Base-by-base conservation (phyloP, 1,140 invertebrate genomes). In the Apis laboriosa region DNA sequence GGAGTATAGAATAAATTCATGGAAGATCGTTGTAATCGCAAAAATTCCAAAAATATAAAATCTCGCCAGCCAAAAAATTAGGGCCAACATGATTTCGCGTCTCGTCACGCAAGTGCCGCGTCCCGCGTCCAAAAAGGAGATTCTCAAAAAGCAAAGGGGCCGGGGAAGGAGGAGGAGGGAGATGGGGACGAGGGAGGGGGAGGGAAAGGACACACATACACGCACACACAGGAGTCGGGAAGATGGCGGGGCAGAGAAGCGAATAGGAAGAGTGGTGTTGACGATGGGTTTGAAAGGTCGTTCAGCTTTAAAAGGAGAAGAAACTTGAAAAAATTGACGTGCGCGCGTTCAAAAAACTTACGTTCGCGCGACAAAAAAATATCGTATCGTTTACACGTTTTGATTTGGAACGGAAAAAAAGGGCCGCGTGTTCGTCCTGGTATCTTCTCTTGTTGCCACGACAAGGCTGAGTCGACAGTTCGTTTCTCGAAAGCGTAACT, bases 11-110 rank as follows among this genome's bases (percentile, higher is more conserved):
- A 88, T 89, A 90, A 43, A 86, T 68, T 85, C 64, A 61, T 76
- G 84, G 86, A 78, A 15, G 75, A 75, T 79, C 61, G 83, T 86
- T 68, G 79, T 84, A 70, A 77, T 60, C 82, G 87, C 90, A 93
- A 93, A 94, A 92, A 93, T 92, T 93, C 93, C 93, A 94, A 94
- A 94, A 94, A 94, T 94, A 94, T 94, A 94, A 94, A 94, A 94
- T 93, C 85, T 92, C 89, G 91, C 93, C 93, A 94, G 93, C 93
- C 93, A 94, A 94, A 93, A 93, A 92, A 89, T 82, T 85, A 88
- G 85, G 91, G 90, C 91, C 88, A 87, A 87, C 88, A 87, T 88
- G 66, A 63, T 86, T 77, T 77, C 82, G 56, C 80, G 66, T 78
- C 80, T 58, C 86, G 80, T 43, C 75, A 64, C 66, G 76, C 53